Evolutionary conservation across 2,888 invertebrate species (phyloP).

Genomic region (Conus canariensis): DNA sequence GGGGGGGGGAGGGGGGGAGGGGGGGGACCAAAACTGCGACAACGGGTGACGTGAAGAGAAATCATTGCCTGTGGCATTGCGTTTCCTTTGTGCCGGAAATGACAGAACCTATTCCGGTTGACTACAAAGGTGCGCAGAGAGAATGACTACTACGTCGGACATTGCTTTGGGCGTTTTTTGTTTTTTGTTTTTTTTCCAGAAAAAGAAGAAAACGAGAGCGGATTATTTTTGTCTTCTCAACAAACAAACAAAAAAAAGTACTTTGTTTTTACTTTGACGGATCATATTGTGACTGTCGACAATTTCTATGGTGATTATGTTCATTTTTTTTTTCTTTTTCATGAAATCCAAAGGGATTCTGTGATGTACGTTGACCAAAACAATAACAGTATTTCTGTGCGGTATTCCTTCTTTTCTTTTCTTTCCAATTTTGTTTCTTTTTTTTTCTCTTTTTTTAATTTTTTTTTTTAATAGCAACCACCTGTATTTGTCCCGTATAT

Average conservation of each 20-base stretch:
- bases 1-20: background rate
- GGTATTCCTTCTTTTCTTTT: background rate
- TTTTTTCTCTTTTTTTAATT: background rate
- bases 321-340: background rate
- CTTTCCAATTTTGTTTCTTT: background rate
- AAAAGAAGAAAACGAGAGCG: too few species aligned
- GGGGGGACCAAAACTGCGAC: background rate
- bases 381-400: conserved; percentile 26
- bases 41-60: too few species aligned
- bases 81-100: background rate
- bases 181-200: background rate
- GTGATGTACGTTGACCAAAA: conserved; percentile 34
- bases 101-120: background rate
- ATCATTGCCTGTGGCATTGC: too few species aligned
- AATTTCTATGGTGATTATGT: conserved; percentile 23
- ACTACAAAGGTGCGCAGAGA: too few species aligned
- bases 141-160: background rate
- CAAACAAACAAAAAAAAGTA: background rate
- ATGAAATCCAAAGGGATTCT: conserved; percentile 20
- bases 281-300: background rate
- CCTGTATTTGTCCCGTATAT: background rate
- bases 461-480: background rate
- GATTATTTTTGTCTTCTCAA: too few species aligned
- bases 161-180: background rate
- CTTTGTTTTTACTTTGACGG: background rate